Base-by-base conservation (phyloP, 1,140 invertebrate species). In the Agrilus planipennis region DNA sequence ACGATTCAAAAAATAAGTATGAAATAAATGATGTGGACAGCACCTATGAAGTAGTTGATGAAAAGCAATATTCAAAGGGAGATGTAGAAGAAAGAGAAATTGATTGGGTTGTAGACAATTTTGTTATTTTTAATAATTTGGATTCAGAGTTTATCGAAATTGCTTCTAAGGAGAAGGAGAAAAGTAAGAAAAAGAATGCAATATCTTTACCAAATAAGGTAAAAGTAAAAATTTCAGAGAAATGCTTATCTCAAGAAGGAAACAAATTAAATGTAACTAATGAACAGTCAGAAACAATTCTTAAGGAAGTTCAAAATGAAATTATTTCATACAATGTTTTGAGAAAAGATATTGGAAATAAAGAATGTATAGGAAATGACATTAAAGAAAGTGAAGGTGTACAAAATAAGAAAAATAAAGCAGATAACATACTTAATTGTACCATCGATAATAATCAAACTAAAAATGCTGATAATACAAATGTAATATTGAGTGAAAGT, bases 31-130 rank as follows among this genome's bases (percentile, higher is more conserved):
- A 82, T 39, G 55, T 89, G 7, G 75, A 89, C 42, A 80, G 80
- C 72, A 84, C 96, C 7, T 97, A 95, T 64, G 92, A 96, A 50
- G 77, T 86, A 44, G 87, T 97, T 1, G 88, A 94, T 64, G 92
- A 97, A 64, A 75, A 70, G 42, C 84, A 89, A 56, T 96, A 95
- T 60, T 75, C 75, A 1, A 81, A 86, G 58, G 72, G 73, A 46
- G 90, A 95, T 3, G 64, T 81, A 37, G 71, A 88, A 43, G 69
- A 90, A 41, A 87, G 92, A 56, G 81, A 82, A 47, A 89, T 92
- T 56, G 85, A 95, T 63, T 96, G 89, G 89, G 95, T 97, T 65
- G 76, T 90, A 41, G 91, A 95, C 68, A 91, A 93, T 77, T 84
- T 85, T 84, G 68, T 97, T 50, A 96, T 96, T 72, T 92, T 96